Base-by-base conservation (phyloP, 2,797 vertebrate genomes). In the Sus cebifrons region DNA sequence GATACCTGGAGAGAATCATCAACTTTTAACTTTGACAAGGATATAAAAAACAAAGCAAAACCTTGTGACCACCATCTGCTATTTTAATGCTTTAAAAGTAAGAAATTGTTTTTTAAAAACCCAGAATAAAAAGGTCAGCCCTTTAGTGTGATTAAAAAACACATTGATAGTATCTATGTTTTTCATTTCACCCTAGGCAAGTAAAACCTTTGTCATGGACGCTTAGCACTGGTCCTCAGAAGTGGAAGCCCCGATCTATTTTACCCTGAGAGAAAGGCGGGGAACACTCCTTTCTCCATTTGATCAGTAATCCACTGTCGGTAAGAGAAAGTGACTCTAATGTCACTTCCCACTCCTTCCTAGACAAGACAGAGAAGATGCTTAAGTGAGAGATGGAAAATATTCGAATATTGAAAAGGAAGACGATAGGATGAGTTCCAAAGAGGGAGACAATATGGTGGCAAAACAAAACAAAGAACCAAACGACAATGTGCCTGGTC, bases 31-130 rank as follows among this genome's bases (percentile, higher is more conserved):
- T 82, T 85, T 94, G 27, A 58, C 56, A 92, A 95, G 52, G 40
- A 32, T 29, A 58, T 82, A 70, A 56, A 70, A 79, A 91, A 64
- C 23, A 54, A 91, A 70, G 71, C 23, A 83, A 92, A 91, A 79
- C 17, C n/a, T 93, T 52, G 73, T 29, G 86, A 96, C 65, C 44
- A 75, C 32, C 29, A 87, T 70, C 44, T 92, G 65, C n/a, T 89
- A 75, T 73, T 95, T 96, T 86, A 94, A 89, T 85, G 91, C 14
- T 36, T 91, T 81, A 89, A 92, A 91, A 23, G n/a, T 40, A 27
- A 68, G 49, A 79, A 94, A 36, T 36, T 36, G 36, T 36, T 36
- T 36, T 36, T 81, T 25, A 68, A 60, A 74, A 65, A 90, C 82
- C 89, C 64, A n/a, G n/a, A 74, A 40, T 90, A 87, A 96, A 95